Base-by-base conservation (phyloP, 2,113 vertebrate species). In the Neodontobutis hainanensis region DNA sequence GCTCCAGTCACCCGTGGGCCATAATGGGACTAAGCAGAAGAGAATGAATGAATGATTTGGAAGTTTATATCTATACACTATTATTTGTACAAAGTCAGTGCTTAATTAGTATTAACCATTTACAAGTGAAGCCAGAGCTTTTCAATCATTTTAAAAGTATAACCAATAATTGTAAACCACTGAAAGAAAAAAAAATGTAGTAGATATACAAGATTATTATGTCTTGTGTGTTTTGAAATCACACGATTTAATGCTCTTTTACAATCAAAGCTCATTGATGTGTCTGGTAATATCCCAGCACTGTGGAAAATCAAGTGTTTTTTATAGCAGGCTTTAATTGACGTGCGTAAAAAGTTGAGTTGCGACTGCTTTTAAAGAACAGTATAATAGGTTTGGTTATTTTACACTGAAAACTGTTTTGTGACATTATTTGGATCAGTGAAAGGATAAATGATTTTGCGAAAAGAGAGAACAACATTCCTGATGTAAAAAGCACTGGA, bases 31-130 rank as follows among this genome's bases (percentile, higher is more conserved):
- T 61, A 65, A 34, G 68, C 49, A 80, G 36, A 27, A 64, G 58
- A 68, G 55, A 16, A 68, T 16, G 51, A 14, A 68, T 27, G 19
- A 27, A 27, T 27, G 19, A 27, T 27, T n/a, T 68, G 43, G 49
- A 66, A 70, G 12, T 61, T 4, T 60, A 50, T 58, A 66, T 50
- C 69, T 79, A 73, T 77, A 80, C 61, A 81, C 80, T 77, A 70
- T 11, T 65, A 74, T 77, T 82, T 79, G 66, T 86, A 81, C 82
- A 83, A 77, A 34, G 61, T 83, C 87, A 87, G 85, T 89, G 85
- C 85, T 88, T 34, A 55, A 36, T 58, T 64, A 73, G 44, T 40
- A 63, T 65, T 86, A 70, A 79, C 56, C 74, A 68, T 68, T 73
- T 77, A 27, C 19, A 27, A 27, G 19, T 27, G 19, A 27, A 27